Conservation (phyloP, 2,888 invertebrate genomes). For the Erannis defoliaria region DNA sequence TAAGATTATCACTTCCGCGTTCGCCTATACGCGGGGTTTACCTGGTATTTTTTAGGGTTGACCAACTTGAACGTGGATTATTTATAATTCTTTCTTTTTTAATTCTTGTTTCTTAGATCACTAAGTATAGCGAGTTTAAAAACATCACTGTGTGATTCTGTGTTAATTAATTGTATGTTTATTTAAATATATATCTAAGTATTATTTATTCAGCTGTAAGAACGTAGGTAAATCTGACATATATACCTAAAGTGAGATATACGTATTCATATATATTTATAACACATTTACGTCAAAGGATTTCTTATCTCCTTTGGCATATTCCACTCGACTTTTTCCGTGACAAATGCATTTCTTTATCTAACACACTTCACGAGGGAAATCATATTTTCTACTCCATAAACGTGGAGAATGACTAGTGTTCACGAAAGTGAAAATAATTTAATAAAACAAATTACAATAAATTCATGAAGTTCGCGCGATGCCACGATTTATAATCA, state of each 20-base stretch:
- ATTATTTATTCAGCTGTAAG: background rate
- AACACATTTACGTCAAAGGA: conserved; percentile 20
- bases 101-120: background rate
- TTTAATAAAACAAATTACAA: conserved; percentile 49
- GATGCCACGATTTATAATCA: conserved; percentile 49
- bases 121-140: too few relatives aligned
- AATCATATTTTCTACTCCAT: conserved; percentile 47
- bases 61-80: conserved; percentile 17
- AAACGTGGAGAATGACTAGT: conserved; percentile 43
- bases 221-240: conserved; percentile 1
- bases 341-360: conserved; percentile 43
- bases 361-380: conserved; percentile 31
- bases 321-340: conserved; percentile 23
- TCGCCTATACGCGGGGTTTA: conserved; percentile 67
- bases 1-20: conserved; percentile 82
- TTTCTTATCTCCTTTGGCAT: conserved; percentile 14
- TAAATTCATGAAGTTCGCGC: conserved; percentile 50
- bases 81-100: too few relatives aligned
- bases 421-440: conserved; percentile 47
- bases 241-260: too few relatives aligned
- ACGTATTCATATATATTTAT: background rate
- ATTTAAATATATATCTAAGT: too few relatives aligned
- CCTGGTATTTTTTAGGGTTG: conserved; percentile 71
- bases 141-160: too few relatives aligned
- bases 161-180: too few relatives aligned